A percentile compares a stretch with the other conserved stretches of the same genome.
Conservation (phyloP, 2,113 vertebrate species). For the Tachuris rubrigastra region DNA sequence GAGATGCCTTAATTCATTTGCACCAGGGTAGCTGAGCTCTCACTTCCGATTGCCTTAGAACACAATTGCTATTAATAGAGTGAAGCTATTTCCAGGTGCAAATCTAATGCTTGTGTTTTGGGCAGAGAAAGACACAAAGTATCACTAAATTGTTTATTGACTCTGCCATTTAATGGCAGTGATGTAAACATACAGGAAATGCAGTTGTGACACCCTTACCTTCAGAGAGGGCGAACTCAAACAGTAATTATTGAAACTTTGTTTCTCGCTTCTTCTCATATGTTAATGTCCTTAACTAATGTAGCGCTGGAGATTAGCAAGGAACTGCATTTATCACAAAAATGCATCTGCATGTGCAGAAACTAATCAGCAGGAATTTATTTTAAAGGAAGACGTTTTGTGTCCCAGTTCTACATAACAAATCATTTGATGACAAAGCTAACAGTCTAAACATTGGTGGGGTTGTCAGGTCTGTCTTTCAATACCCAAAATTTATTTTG, state of each 20-base stretch:
- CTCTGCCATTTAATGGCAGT: neutral
- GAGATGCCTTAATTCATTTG: conserved; percentile 24
- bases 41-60: conserved; percentile 4
- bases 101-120: neutral
- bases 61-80: neutral
- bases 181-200: neutral
- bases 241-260: neutral
- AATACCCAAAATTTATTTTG: neutral
- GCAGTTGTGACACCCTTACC: neutral
- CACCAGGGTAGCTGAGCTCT: neutral
- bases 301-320: neutral
- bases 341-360: neutral
- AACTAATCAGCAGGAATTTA: neutral
- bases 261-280: neutral
- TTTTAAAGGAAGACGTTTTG: neutral
- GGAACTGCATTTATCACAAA: neutral
- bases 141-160: neutral
- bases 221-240: neutral
- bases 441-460: neutral
- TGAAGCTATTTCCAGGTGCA: neutral
- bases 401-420: neutral
- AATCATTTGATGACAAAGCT: neutral
- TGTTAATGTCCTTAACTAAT: neutral
- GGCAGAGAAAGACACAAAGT: neutral
- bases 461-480: neutral